Percentiles rank a stretch among this genome's conserved stretches.
Evolutionary conservation across 1,140 invertebrate species (phyloP).

Genomic region (Solen grandis): DNA sequence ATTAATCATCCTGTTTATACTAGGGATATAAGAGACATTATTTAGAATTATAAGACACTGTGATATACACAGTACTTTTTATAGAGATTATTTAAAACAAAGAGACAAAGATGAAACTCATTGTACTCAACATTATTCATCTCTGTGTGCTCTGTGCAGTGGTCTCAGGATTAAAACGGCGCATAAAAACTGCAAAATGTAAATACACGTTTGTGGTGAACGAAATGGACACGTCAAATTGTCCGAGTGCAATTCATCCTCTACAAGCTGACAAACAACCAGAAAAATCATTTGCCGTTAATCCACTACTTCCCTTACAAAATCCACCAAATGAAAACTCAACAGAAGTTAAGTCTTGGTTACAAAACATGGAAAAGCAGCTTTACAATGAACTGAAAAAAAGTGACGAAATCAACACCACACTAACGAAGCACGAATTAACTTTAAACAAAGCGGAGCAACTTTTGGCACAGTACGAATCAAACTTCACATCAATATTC

Average conservation of each 20-base stretch:
- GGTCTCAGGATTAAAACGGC: slow-evolving; percentile 12
- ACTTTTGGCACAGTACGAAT: slow-evolving; percentile 61
- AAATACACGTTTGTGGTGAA: slow-evolving; percentile 75
- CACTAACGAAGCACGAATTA: slow-evolving; percentile 68
- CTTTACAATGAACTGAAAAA: slow-evolving; percentile 71
- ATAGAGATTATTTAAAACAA: no score
- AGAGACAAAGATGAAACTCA: no score
- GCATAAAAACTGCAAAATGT: slow-evolving; percentile 58
- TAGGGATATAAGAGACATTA: no score
- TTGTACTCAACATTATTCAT: no score
- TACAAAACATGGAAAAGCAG: slow-evolving; percentile 69
- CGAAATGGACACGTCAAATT: slow-evolving; percentile 71
- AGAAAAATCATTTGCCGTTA: not conserved
- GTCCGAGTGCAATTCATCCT: slow-evolving; percentile 59
- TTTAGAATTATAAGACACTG: no score
- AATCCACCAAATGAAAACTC: not conserved
- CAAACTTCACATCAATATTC: slow-evolving; percentile 72
- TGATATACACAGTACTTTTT: no score
- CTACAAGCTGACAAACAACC: slow-evolving; percentile 23
- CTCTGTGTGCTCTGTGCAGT: no score
- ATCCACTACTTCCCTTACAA: slow-evolving; percentile 9
- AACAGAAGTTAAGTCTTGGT: slow-evolving; percentile 38
- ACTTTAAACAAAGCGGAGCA: slow-evolving; percentile 62
- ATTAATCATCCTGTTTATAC: no score
- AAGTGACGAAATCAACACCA: slow-evolving; percentile 70